Evolutionary conservation across 2,888 invertebrate genomes (phyloP).

Genomic region (Euproctis similis): DNA sequence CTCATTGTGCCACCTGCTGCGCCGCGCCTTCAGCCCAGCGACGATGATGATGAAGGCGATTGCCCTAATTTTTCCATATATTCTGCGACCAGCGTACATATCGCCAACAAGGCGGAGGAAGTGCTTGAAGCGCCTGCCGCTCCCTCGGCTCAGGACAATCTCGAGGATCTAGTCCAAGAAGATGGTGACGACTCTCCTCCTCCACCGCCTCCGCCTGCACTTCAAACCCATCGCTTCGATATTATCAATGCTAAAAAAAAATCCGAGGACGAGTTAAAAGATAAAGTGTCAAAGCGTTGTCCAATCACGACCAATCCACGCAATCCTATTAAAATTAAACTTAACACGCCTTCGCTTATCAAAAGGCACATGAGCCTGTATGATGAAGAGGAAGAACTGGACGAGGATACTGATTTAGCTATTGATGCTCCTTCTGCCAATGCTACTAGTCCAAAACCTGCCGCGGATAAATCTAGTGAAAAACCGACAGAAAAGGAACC

Average conservation of each 20-base stretch:
- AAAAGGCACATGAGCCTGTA: conserved; percentile 70
- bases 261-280: conserved; percentile 47
- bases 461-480: background rate
- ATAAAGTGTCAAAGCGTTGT: conserved; percentile 54
- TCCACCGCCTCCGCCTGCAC: conserved; percentile 1
- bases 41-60: conserved; percentile 77
- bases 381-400: conserved; percentile 58
- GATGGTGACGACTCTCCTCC: conserved; percentile 8
- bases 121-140: conserved; percentile 12
- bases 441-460: background rate
- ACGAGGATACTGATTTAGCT: conserved; percentile 24
- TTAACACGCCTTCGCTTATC: conserved; percentile 65
- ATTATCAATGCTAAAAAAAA: conserved; percentile 23
- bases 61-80: conserved; percentile 92
- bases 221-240: conserved; percentile 2
- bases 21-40: conserved; percentile 42
- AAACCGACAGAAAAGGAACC: background rate
- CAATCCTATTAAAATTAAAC: conserved; percentile 61
- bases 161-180: conserved; percentile 22
- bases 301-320: conserved; percentile 55
- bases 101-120: conserved; percentile 70
- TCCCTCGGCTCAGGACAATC: conserved; percentile 11
- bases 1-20: conserved; percentile 26
- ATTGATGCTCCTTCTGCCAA: background rate
- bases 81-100: conserved; percentile 86